Evolutionary conservation across 2,888 invertebrate species (phyloP).

Genomic region (Dione vanillae): DNA sequence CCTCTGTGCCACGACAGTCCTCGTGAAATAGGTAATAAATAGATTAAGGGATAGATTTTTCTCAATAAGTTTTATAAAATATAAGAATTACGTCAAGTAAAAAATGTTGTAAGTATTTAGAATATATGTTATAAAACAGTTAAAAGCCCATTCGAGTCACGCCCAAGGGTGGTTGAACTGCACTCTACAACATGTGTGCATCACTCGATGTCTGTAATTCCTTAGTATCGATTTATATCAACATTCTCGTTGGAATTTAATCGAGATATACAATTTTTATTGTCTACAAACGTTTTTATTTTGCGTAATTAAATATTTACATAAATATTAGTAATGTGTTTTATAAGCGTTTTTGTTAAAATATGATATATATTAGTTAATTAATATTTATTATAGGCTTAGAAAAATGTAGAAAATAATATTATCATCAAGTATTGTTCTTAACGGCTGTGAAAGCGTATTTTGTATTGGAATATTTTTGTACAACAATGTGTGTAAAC

Average conservation of each 20-base stretch:
- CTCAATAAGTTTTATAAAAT: not conserved
- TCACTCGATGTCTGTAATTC: conserved; percentile 30
- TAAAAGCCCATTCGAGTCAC: conserved; percentile 39
- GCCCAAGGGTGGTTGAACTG: conserved; percentile 35
- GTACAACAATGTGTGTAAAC: not conserved
- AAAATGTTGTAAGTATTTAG: not conserved
- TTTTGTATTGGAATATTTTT: not conserved
- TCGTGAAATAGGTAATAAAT: too few species aligned
- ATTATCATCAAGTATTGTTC: too few species aligned
- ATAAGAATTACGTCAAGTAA: not conserved
- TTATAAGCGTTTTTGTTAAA: too few species aligned
- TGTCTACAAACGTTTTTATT: not conserved
- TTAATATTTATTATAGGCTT: too few species aligned
- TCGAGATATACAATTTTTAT: conserved; percentile 6
- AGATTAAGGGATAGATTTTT: not conserved
- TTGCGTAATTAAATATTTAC: not conserved
- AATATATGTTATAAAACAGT: conserved; percentile 11
- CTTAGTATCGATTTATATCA: conserved; percentile 22
- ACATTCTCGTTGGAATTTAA: conserved; percentile 17
- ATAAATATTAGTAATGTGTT: not conserved
- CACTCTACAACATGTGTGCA: conserved; percentile 28
- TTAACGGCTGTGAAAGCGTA: too few species aligned
- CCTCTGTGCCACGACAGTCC: too few species aligned
- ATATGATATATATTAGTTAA: too few species aligned
- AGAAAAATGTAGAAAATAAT: too few species aligned